Evolutionary conservation across 2,113 vertebrate genomes (phyloP), one percentile per base, ranked within the genome.

Genomic region (Benitochromis conjunctus): DNA sequence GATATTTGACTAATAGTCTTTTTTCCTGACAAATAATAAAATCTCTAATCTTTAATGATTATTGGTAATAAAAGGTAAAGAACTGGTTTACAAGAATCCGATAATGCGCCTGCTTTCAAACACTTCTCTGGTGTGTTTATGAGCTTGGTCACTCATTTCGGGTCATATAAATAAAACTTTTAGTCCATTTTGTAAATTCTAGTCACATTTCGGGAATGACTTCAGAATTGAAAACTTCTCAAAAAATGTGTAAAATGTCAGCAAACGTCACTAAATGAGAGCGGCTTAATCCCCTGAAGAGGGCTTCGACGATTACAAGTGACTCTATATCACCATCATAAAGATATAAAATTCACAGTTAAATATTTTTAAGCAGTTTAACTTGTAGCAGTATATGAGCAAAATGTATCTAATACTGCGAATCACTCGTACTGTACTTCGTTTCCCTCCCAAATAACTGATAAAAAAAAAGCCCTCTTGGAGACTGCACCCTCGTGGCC

Each of bases 401-500:
- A 81, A 48, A 81, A 64, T 64, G 7, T n/a, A 19, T 54, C 24
- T 38, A 3, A 43, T 19, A 56, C 26, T 53, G 26, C 26, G 26
- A 53, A 53, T 34, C 66, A 26, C 21, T 48, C 2, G 6, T 2
- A 46, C 60, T 66, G 34, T 66, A 38, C 21, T 69, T 2, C 9
- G 38, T 58, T 80, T 80, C 55, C 71, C 19, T 78, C 31, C 82
- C 34, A 26, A 38, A 62, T 76, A 78, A 12, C 71, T 9, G 6
- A 2, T 19, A 18, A 55, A 34, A 51, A 48, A 53, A 54, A 13
- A 36, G 29, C 1, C 38, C 54, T 87, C 79, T 81, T 31, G 10
- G 43, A 79, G 34, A 80, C 90, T 77, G 77, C 77, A 55, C 71
- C 69, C 82, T 60, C 7, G 77, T 60, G 62, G 64, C 76, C 83